Conservation (phyloP, 2,888 invertebrate genomes). For the Nephrocerus scutellatus region DNA sequence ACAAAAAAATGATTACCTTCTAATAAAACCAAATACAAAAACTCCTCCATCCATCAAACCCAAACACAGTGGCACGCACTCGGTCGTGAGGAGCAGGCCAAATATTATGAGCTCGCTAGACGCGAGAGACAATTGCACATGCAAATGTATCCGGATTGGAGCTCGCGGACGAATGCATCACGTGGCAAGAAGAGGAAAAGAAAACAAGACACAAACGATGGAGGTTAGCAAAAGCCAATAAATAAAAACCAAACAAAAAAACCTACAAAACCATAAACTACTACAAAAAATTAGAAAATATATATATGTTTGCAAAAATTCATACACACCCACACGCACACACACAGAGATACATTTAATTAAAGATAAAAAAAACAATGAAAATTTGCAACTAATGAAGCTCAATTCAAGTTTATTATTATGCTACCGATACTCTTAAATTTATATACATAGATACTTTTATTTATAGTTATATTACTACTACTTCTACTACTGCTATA, state of each 20-base stretch:
- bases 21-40: constrained; percentile 10
- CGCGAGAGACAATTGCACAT: constrained; percentile 98
- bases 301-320: constrained; percentile 4
- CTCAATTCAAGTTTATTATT: too few relatives aligned
- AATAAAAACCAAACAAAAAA: constrained; percentile 18
- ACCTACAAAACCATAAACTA: constrained; percentile 5
- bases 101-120: constrained; percentile 98
- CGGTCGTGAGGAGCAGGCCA: constrained; percentile 98
- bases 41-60: constrained; percentile 7
- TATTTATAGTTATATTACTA: constrained; percentile 13
- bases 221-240: constrained; percentile 57
- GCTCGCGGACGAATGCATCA: constrained; percentile 98
- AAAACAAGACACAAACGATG: constrained; percentile 95
- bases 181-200: constrained; percentile 99
- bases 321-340: constrained; percentile 2
- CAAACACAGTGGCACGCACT: constrained; percentile 91
- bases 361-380: too few relatives aligned
- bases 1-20: constrained; percentile 11
- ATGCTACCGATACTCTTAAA: too few relatives aligned
- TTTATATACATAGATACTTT: constrained; percentile 5
- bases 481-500: constrained; percentile 10
- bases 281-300: constrained; percentile 1
- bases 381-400: too few relatives aligned
- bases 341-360: constrained; percentile 11
- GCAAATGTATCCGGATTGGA: constrained; percentile 99